Base-by-base conservation (phyloP, 2,888 invertebrate genomes). In the Drosophila phalerata region DNA sequence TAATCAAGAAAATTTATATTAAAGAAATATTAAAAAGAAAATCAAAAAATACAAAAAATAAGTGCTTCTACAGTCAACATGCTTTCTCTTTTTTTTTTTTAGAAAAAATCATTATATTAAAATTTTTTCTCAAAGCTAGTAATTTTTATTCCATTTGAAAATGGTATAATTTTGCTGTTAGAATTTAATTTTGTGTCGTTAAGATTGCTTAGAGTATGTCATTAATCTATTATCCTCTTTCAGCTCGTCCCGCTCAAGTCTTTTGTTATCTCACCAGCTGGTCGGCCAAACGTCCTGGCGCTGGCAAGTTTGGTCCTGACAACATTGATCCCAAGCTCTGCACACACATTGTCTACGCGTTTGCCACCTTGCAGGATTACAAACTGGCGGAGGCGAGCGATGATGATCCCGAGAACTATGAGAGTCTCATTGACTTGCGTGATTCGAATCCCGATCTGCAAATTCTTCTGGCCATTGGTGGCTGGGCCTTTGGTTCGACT, bases 241-340 rank as follows among this genome's bases (percentile, higher is more conserved):
- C 92, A 97, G 97, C 95, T 79, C 96, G 97, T 43, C 96, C 96
- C 52, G 96, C 97, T 0, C 97, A 97, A 93, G 96, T 98, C 3
- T 96, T 98, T 88, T 99, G 99, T 93, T 99, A 99, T 92, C 94
- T 98, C 92, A 98, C 99, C 2, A 98, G 97, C 85, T 99, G 99
- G 98, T 97, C 98, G 0, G 95, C 97, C 70, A 98, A 98, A 92
- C 94, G 98, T 58, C 97, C 97, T 0, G 97, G 97, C 60, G 94
- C 95, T 4, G 98, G 98, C 11, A 96, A 96, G 90, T 99, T 98
- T 93, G 95, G 94, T 69, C 98, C 98, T 0, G 97, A 97, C 82
- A 96, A 98, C 91, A 95, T 99, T 42, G 97, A 98, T 90, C 94
- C 98, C 0, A 95, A 94, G 13, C 95, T 98, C 0, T 99, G 99